Percentiles rank a stretch among this genome's conserved stretches.
Conservation (phyloP, 2,888 invertebrate genomes). For the Dione juno region DNA sequence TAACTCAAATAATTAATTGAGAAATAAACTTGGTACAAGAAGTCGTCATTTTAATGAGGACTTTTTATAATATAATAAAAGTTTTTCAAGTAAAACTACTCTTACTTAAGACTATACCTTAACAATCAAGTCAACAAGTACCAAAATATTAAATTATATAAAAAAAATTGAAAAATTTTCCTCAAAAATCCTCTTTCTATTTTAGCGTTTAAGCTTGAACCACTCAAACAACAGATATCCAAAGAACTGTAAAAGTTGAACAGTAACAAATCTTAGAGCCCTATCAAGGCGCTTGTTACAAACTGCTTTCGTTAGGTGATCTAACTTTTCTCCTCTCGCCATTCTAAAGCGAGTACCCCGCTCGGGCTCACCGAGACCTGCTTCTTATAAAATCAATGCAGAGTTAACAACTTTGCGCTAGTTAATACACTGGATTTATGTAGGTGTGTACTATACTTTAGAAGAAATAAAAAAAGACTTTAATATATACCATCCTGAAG, state of each 20-base stretch:
- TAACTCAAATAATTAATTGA: not conserved
- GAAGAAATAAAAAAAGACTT: too few relatives aligned
- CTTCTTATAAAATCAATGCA: slow-evolving; percentile 42
- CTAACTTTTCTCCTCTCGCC: slow-evolving; percentile 61
- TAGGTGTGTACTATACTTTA: not conserved
- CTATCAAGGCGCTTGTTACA: slow-evolving; percentile 57
- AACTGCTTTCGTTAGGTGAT: slow-evolving; percentile 65
- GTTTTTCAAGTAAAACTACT: too few relatives aligned
- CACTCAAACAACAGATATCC: slow-evolving; percentile 51
- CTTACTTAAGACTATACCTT: too few relatives aligned
- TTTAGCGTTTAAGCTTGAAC: slow-evolving; percentile 23
- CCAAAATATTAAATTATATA: too few relatives aligned
- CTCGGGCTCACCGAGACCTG: slow-evolving; percentile 26
- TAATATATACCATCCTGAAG: too few relatives aligned
- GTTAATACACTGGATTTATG: slow-evolving; percentile 54
- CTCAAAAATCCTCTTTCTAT: not conserved
- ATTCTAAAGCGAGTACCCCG: slow-evolving; percentile 49
- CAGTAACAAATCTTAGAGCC: slow-evolving; percentile 53
- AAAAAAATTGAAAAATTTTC: too few relatives aligned
- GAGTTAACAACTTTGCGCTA: slow-evolving; percentile 28
- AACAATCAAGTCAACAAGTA: too few relatives aligned
- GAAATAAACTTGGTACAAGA: not conserved
- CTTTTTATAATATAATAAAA: too few relatives aligned
- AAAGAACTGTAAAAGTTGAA: slow-evolving; percentile 55
- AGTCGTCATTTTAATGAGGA: not conserved